Percentiles rank a stretch among this genome's conserved stretches.
Conservation (phyloP, 2,113 vertebrate species). For the Platichthys flesus region DNA sequence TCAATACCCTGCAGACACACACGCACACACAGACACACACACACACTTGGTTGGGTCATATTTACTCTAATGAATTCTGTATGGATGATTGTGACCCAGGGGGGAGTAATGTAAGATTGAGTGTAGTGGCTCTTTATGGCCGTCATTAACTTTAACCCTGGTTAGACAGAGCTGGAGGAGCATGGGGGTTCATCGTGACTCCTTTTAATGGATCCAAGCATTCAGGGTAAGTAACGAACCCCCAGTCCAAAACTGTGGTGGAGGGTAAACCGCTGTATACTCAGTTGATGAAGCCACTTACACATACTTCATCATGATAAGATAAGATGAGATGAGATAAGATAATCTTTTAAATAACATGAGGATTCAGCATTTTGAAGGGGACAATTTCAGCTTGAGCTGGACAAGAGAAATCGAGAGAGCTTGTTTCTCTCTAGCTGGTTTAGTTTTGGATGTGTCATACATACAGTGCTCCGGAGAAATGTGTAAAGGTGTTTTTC, state of each 20-base stretch:
- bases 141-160: conserved; percentile 64
- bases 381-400: no score
- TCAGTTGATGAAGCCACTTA: neutral
- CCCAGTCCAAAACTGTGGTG: neutral
- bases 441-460: no score
- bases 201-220: conserved; percentile 42
- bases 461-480: no score
- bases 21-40: conserved; percentile 5
- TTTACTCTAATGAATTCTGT: conserved; percentile 66
- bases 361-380: neutral
- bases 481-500: no score
- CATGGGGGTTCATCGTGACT: neutral
- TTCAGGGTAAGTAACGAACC: conserved; percentile 41
- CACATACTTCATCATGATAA: no score
- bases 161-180: conserved; percentile 37
- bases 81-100: conserved; percentile 51
- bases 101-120: conserved; percentile 54
- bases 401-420: no score
- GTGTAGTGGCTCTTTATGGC: conserved; percentile 55
- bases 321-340: neutral
- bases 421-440: no score
- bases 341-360: neutral
- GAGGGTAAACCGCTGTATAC: neutral
- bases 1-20: neutral
- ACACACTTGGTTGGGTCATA: conserved; percentile 22